Evolutionary conservation across 2,113 vertebrate species (phyloP).

Genomic region (Neomonachus schauinslandi): DNA sequence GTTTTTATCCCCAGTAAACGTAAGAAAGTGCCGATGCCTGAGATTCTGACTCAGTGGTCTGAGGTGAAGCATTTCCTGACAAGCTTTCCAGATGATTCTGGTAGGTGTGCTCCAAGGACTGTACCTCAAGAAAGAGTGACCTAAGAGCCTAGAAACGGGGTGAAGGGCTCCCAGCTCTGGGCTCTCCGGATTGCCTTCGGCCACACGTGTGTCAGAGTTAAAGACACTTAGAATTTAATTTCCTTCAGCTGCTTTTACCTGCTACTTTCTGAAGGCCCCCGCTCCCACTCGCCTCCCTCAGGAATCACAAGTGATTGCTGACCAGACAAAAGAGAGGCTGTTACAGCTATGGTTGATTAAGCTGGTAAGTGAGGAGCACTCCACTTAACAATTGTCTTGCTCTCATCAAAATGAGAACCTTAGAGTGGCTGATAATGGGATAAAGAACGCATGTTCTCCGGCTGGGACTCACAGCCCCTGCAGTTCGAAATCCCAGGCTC

Average conservation of each 20-base stretch:
- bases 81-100: constrained; percentile 1
- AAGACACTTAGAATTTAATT: background rate
- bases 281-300: background rate
- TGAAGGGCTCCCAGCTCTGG: background rate
- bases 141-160: background rate
- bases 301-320: constrained; percentile 61
- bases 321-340: constrained; percentile 59
- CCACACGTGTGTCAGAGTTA: background rate
- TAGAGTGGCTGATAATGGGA: constrained; percentile 58
- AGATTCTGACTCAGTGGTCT: constrained; percentile 2
- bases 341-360: constrained; percentile 64
- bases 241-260: constrained; percentile 44
- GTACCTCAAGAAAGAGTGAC: background rate
- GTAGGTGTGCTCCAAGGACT: background rate
- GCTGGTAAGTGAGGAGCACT: constrained; percentile 35
- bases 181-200: background rate
- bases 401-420: constrained; percentile 67
- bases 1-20: background rate
- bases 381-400: constrained; percentile 61
- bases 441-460: constrained; percentile 1
- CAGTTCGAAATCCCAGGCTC: constrained; percentile 42
- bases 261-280: constrained; percentile 4
- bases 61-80: background rate
- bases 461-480: background rate
- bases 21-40: constrained; percentile 2